A percentile compares a stretch with the other conserved stretches of the same genome.
Conservation (phyloP, 2,888 invertebrate genomes). For the Tortricodes alternella region DNA sequence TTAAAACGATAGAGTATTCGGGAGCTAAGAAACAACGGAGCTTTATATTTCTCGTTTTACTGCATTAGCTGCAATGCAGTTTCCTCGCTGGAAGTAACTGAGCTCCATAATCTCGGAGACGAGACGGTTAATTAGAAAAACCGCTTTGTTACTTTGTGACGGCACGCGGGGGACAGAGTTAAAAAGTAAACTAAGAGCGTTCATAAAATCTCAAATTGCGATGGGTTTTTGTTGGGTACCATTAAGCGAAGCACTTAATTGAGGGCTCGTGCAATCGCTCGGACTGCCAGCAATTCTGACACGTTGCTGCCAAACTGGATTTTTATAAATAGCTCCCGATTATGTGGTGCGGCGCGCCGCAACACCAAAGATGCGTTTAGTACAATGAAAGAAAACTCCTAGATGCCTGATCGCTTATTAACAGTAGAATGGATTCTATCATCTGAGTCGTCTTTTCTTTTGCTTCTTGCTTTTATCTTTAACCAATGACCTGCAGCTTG, state of each 20-base stretch:
- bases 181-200: constrained; percentile 10
- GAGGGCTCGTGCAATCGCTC: constrained; percentile 2
- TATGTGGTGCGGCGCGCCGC: background rate
- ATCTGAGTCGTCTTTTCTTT: too few relatives aligned
- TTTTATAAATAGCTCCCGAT: constrained; percentile 9
- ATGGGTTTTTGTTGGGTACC: constrained; percentile 17
- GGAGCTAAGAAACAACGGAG: constrained; percentile 10
- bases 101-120: constrained; percentile 23
- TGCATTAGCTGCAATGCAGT: constrained; percentile 22
- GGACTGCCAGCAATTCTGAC: constrained; percentile 6
- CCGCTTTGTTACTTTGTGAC: constrained; percentile 16
- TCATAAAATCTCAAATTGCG: constrained; percentile 20
- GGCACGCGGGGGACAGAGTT: background rate
- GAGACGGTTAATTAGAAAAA: constrained; percentile 18
- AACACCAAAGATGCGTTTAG: background rate
- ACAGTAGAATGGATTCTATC: too few relatives aligned
- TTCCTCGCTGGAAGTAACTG: constrained; percentile 10
- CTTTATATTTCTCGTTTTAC: background rate
- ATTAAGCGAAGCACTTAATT: constrained; percentile 23
- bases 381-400: background rate
- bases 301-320: constrained; percentile 3
- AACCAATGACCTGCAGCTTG: too few relatives aligned
- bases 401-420: too few relatives aligned
- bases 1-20: constrained; percentile 17
- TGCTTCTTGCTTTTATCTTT: too few relatives aligned